Evolutionary conservation across 2,113 vertebrate species (phyloP).

Genomic region (Xiphorhynchus elegans): DNA sequence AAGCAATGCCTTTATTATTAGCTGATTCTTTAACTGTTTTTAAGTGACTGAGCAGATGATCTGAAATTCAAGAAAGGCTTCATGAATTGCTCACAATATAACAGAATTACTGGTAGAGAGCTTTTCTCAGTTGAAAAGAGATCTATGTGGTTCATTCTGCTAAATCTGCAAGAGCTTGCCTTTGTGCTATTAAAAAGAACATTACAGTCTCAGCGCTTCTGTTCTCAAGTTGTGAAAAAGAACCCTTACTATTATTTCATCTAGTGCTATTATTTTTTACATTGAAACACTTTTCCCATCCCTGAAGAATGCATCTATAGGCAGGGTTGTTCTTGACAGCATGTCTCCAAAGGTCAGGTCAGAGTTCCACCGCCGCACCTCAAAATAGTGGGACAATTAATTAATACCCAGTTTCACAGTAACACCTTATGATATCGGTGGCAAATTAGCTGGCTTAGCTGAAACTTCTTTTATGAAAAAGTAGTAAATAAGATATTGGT

Average conservation of each 20-base stretch:
- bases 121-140: not conserved
- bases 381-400: not conserved
- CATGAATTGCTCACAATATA: constrained; percentile 1
- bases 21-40: not conserved
- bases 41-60: not conserved
- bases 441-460: not conserved
- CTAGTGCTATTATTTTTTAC: not conserved
- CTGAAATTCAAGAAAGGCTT: constrained; percentile 9
- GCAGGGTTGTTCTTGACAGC: not conserved
- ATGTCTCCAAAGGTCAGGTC: not conserved
- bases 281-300: not conserved
- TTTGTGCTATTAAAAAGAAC: not conserved
- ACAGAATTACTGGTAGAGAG: not conserved
- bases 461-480: not conserved
- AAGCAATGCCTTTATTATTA: constrained; percentile 6
- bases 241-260: not conserved
- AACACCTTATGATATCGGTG: not conserved
- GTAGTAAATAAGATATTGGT: not conserved
- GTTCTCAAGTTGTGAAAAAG: not conserved
- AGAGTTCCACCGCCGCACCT: not conserved
- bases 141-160: not conserved
- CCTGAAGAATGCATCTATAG: not conserved
- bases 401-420: not conserved
- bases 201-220: not conserved
- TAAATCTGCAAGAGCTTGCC: not conserved